Conservation (phyloP, 1,140 invertebrate genomes). For the Penaeus vannamei region DNA sequence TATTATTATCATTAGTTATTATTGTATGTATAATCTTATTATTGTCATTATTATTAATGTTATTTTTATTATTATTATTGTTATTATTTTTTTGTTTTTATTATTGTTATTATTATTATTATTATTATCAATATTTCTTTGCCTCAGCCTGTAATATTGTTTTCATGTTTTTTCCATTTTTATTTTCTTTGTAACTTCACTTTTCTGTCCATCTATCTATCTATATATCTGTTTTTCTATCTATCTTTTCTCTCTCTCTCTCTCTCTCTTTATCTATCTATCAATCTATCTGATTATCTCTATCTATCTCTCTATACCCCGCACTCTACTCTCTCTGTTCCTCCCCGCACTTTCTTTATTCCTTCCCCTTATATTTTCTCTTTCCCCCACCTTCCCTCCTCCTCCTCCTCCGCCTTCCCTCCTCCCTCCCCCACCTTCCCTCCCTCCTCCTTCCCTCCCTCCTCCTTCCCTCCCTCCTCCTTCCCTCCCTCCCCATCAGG, state of each 20-base stretch:
- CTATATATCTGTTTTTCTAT: no score
- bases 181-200: no score
- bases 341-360: not conserved
- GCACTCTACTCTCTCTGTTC: not conserved
- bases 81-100: not conserved
- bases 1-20: no score
- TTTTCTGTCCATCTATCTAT: no score
- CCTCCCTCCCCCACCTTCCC: not conserved
- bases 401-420: not conserved
- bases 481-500: not conserved
- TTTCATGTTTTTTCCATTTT: no score
- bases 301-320: no score
- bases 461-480: not conserved
- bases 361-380: not conserved
- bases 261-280: no score
- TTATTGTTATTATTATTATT: no score
- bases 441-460: not conserved
- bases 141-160: no score
- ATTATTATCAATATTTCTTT: not conserved
- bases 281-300: not conserved
- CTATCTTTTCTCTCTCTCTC: not conserved
- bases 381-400: no score
- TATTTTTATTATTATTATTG: slow-evolving; percentile 7
- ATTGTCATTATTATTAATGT: not conserved
- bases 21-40: no score